Evolutionary conservation across 2,113 vertebrate genomes (phyloP).

Genomic region (Hippoglossus stenolepis): DNA sequence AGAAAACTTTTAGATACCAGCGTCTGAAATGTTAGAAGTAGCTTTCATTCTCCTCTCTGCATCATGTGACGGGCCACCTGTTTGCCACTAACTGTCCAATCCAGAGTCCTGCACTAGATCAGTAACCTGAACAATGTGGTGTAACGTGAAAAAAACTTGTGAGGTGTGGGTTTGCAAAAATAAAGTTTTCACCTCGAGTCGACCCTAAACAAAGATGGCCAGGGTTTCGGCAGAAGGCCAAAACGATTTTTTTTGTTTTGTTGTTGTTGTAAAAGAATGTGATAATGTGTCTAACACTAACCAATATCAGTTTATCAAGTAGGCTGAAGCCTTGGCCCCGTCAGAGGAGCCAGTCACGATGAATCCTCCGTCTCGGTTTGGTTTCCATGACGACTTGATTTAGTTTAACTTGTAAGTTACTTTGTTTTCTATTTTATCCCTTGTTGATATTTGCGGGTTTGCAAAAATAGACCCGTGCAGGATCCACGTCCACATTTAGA

Average conservation of each 20-base stretch:
- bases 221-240: conserved; percentile 61
- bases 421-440: conserved; percentile 24
- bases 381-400: conserved; percentile 74
- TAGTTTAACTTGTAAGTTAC: conserved; percentile 55
- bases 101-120: too few species aligned
- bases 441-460: conserved; percentile 44
- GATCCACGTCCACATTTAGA: too few species aligned
- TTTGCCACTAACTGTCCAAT: too few species aligned
- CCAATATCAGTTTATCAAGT: conserved; percentile 61
- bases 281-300: conserved; percentile 63
- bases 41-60: too few species aligned
- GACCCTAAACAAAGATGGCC: conserved; percentile 67
- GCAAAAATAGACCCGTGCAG: too few species aligned
- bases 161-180: too few species aligned
- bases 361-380: conserved; percentile 58
- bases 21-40: too few species aligned
- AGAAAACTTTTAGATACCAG: too few species aligned
- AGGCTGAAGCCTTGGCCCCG: conserved; percentile 31
- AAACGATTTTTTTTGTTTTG: conserved; percentile 50
- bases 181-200: conserved; percentile 31
- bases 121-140: too few species aligned
- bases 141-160: too few species aligned
- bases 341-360: conserved; percentile 49
- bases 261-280: conserved; percentile 72
- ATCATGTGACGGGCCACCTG: too few species aligned